A percentile compares a stretch with the other conserved stretches of the same genome.
Conservation (phyloP, 2,888 invertebrate genomes). For the Crossocerus cetratus region DNA sequence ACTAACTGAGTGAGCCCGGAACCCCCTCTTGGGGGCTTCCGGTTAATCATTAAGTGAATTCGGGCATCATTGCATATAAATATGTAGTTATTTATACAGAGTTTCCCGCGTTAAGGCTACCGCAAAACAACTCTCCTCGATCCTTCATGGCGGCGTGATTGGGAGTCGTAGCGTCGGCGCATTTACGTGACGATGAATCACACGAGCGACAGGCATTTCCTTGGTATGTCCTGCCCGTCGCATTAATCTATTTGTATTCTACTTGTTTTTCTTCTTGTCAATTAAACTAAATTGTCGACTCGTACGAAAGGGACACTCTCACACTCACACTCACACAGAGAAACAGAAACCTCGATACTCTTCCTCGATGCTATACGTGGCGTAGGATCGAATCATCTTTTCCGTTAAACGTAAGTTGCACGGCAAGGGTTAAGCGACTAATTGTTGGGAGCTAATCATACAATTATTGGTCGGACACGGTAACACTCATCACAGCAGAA, state of each 20-base stretch:
- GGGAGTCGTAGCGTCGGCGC: constrained; percentile 18
- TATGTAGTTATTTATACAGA: constrained; percentile 24
- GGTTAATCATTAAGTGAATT: constrained; percentile 18
- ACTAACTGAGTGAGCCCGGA: constrained; percentile 13
- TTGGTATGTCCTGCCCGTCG: constrained; percentile 22
- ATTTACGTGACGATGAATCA: constrained; percentile 32
- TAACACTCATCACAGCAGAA: constrained; percentile 51
- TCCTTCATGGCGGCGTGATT: neutral
- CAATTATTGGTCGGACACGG: constrained; percentile 37
- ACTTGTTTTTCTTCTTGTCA: constrained; percentile 39
- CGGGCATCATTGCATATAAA: constrained; percentile 23
- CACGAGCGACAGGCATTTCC: constrained; percentile 28
- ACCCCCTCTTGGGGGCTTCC: too few relatives aligned
- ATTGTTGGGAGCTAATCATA: constrained; percentile 39
- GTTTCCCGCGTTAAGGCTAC: constrained; percentile 15
- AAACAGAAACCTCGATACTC: too few relatives aligned
- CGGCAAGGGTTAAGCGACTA: constrained; percentile 36
- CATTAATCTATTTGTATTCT: constrained; percentile 42
- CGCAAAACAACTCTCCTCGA: neutral
- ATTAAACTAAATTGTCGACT: constrained; percentile 27
- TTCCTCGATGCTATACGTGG: constrained; percentile 44
- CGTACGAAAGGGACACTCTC: constrained; percentile 29
- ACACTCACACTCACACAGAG: too few relatives aligned
- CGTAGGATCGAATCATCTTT: constrained; percentile 19
- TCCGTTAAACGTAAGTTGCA: constrained; percentile 40